Evolutionary conservation across 2,113 vertebrate genomes (phyloP), one percentile per base, ranked within the genome.

Genomic region (Hippocampus abdominalis): DNA sequence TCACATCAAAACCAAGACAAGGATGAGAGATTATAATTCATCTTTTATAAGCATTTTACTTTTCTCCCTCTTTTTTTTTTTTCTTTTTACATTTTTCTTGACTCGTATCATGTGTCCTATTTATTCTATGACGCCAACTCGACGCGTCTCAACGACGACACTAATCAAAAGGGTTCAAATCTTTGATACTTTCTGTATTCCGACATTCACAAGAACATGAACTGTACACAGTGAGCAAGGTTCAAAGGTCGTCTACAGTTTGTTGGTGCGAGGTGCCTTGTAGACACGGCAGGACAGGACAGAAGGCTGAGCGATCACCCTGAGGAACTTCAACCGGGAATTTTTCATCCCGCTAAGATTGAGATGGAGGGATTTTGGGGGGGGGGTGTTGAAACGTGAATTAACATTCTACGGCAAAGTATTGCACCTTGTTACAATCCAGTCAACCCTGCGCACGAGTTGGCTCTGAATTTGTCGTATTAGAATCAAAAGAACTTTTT

Each of bases 201-300:
- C 77, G 81, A 91, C 88, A 90, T 90, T 90, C 85, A 91, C 83
- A 77, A 90, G 32, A 91, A 89, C 84, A 89, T 81, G 54, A 81
- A 88, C 89, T 87, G 82, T 90, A 90, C 90, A 92, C 91, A 92
- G 91, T 91, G 91, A 91, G 91, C 81, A 89, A 90, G 87, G 90
- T 90, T 88, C 85, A 77, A 86, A 91, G 89, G 87, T 90, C 83
- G 86, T 89, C 89, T 88, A 56, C 66, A 68, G 66, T 56, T 88
- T 76, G 70, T 89, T 72, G 87, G 88, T 91, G 89, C 83, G 80
- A 88, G 78, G 78, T 89, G 88, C 91, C 84, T 72, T 80, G 86
- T 72, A 70, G 88, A 89, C 83, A 82, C 80, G 82, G 73, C 69
- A 77, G 84, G 87, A 89, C 88, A 81, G 85, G 85, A 90, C 88